These are phyloP conservation scores for Agonopterix arenella DNA, from an alignment of 2,888 invertebrate genomes.

Conservation along the genomic window DNA sequence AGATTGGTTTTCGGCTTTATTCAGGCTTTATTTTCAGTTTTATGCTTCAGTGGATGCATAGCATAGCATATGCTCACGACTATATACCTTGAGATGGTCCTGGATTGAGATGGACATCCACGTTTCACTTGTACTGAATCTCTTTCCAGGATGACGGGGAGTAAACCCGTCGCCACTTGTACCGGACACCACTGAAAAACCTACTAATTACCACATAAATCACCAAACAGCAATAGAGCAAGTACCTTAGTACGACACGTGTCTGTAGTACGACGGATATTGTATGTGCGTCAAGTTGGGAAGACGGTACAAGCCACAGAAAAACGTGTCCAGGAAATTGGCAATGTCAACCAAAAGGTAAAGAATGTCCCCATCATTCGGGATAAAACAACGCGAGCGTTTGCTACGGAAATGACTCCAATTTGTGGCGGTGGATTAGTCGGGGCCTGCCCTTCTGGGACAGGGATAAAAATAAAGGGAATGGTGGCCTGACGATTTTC, in stretches of 20 bases:
- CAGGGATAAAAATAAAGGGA: too few relatives aligned
- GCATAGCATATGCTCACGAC: too few relatives aligned
- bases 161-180: too few relatives aligned
- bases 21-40: too few relatives aligned
- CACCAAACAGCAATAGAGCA: background rate
- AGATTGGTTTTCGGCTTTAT: too few relatives aligned
- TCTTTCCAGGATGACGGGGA: too few relatives aligned
- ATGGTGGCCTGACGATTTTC: too few relatives aligned
- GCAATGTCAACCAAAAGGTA: conserved; percentile 12
- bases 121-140: too few relatives aligned
- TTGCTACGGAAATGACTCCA: conserved; percentile 6
- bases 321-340: conserved; percentile 21
- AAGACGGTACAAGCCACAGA: conserved; percentile 8
- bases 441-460: too few relatives aligned
- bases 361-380: conserved; percentile 2
- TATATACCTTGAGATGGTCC: too few relatives aligned
- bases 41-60: too few relatives aligned
- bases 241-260: background rate
- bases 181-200: background rate
- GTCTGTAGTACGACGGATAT: conserved; percentile 15
- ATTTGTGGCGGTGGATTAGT: background rate
- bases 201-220: background rate
- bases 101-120: too few relatives aligned
- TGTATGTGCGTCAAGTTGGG: conserved; percentile 15
- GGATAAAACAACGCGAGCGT: conserved; percentile 7